Evolutionary conservation across 2,888 invertebrate genomes (phyloP), one percentile per base, ranked within the genome.

Genomic region (Diadegma fenestrale): DNA sequence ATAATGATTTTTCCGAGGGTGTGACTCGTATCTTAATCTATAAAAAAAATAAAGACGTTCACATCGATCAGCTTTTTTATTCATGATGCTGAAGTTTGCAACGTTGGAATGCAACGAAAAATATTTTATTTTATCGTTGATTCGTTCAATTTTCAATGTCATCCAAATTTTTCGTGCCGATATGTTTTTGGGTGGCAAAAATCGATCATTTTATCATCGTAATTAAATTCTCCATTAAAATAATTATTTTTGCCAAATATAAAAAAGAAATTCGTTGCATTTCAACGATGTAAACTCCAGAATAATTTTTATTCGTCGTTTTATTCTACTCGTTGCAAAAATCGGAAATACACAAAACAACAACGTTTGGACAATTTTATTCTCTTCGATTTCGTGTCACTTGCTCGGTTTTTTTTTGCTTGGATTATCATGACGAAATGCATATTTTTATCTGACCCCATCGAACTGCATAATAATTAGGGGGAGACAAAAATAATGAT

Each of bases 1-100:
- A 61, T 41, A 71, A 78, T 77, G 71, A 66, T 80, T 76, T 72
- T 64, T 26, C 61, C 5, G 45, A 54, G 64, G 77, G 43, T 37
- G 77, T 63, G 75, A 58, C 61, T 22, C 48, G 69, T 19, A 17
- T 61, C 48, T 22, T 22, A 7, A 45, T 30, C 22, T 17, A 45
- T 26, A 75, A 61, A 22, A 41, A 41, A 37, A 54, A 22, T 19
- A 17, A 43, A 68, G 45, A 68, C 17, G 26, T 22, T 26, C 14
- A 2, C 6, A 12, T 71, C 58, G 58, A 58, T 58, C 45, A 19
- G 14, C n/a, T 33, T 72, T n/a, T n/a, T n/a, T n/a, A n/a, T n/a
- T n/a, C n/a, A n/a, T n/a, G n/a, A n/a, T n/a, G n/a, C n/a, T n/a
- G n/a, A n/a, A n/a, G n/a, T n/a, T n/a, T n/a, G n/a, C n/a, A n/a